phyloP scores from a whole-genome alignment of 2,888 invertebrate genomes.

The Xestia xanthographa region DNA sequence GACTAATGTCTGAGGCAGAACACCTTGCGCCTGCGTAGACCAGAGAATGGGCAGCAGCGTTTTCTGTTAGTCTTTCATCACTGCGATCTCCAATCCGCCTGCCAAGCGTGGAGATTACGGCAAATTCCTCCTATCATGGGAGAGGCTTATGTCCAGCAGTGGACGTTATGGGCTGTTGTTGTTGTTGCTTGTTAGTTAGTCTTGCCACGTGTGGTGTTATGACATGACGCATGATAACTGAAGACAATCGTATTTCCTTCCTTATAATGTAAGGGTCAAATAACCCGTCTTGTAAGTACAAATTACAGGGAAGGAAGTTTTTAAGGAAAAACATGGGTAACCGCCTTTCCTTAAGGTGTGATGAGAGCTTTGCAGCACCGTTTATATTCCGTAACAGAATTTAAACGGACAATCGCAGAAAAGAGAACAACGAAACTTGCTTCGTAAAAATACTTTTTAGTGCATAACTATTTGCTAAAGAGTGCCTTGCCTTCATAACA shows the following conservation, averaged over 20 bases:
- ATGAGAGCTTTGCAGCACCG: not conserved
- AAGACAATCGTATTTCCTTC: slow-evolving; percentile 4
- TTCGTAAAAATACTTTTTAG: no score
- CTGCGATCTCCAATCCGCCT: no score
- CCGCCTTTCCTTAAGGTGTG: not conserved
- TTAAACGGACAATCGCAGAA: not conserved
- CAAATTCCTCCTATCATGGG: no score
- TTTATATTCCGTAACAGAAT: not conserved
- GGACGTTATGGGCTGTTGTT: no score
- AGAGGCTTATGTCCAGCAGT: no score
- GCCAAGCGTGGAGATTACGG: no score
- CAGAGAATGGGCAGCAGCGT: no score
- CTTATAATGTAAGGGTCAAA: not conserved
- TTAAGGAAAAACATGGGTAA: not conserved
- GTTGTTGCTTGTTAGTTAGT: no score
- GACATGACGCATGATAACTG: not conserved
- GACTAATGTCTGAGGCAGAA: no score
- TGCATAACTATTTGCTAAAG: not conserved
- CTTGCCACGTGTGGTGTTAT: not conserved
- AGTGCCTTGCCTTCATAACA: not conserved
- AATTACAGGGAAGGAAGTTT: slow-evolving; percentile 3
- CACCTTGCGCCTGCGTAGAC: no score
- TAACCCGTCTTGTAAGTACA: not conserved
- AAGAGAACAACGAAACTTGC: not conserved
- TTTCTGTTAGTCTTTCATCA: no score